Percentiles rank a stretch among this genome's conserved stretches.
phyloP scores from a whole-genome alignment of 2,797 vertebrate species.

The Silurus lanzhouensis region DNA sequence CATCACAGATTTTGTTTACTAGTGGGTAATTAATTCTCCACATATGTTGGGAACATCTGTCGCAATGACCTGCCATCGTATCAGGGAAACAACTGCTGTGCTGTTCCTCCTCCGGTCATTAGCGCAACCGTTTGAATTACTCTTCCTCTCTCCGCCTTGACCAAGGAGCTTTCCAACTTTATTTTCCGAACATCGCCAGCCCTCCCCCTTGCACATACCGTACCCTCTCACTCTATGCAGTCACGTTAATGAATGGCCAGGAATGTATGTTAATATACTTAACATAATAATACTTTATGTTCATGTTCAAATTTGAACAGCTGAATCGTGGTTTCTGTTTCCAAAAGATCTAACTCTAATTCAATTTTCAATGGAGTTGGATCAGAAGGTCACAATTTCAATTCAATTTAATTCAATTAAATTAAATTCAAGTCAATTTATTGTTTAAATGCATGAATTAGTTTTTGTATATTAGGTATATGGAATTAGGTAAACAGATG shows the following conservation, averaged over 20 bases:
- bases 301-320: background rate
- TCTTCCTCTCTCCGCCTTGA: slow-evolving; percentile 66
- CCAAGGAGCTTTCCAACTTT: slow-evolving; percentile 58
- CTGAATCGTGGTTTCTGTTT: background rate
- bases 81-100: slow-evolving; percentile 93
- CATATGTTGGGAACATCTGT: slow-evolving; percentile 99
- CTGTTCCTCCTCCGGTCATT: slow-evolving; percentile 84
- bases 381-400: background rate
- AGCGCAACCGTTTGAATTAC: slow-evolving; percentile 76
- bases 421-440: background rate
- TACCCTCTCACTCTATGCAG: background rate
- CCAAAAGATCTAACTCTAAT: background rate
- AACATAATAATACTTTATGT: too few species aligned
- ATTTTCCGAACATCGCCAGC: slow-evolving; percentile 54
- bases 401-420: background rate
- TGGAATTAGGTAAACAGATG: too few species aligned
- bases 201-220: background rate
- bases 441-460: too few species aligned
- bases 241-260: background rate
- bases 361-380: background rate
- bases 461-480: too few species aligned
- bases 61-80: slow-evolving; percentile 94
- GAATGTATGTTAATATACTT: background rate
- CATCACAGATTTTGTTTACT: slow-evolving; percentile 99
- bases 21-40: slow-evolving; percentile 99